Conservation (phyloP, 2,113 vertebrate genomes). For the Phylloscopus whistleri region DNA sequence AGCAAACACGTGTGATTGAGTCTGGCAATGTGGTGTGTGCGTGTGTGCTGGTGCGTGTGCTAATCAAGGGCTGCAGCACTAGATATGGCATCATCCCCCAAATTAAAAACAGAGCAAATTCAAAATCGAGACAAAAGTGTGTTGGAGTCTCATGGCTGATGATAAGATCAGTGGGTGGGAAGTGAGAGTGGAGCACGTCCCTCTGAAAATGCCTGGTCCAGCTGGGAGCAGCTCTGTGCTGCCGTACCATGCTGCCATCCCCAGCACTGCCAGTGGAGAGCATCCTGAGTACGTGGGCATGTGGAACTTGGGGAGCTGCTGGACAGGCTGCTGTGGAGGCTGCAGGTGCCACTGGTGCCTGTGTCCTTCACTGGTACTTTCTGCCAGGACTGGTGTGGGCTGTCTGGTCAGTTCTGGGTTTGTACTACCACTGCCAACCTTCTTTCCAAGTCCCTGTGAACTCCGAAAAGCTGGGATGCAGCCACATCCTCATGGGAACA, state of each 20-base stretch:
- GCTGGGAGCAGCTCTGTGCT: neutral
- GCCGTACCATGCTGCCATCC: fast-evolving
- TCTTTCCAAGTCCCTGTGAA: neutral
- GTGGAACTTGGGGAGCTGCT: neutral
- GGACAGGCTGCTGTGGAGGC: neutral
- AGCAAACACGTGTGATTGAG: slow-evolving; percentile 55
- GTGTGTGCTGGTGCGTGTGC: neutral
- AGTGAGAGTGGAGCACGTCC: fast-evolving
- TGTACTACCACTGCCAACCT: neutral
- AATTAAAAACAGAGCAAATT: slow-evolving; percentile 43
- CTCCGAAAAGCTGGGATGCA: neutral
- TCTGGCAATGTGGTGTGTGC: neutral
- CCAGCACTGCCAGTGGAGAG: neutral
- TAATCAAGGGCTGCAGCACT: neutral
- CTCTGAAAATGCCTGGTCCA: neutral
- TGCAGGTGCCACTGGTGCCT: neutral
- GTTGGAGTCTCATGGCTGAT: fast-evolving
- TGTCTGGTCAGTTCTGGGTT: neutral
- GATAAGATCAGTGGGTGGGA: neutral
- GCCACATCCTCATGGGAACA: neutral
- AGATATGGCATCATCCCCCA: neutral
- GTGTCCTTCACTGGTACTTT: neutral
- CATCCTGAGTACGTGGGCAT: fast-evolving
- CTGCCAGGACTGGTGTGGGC: neutral
- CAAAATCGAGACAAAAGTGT: neutral